Conservation (phyloP, 2,797 vertebrate genomes). For the Bryconaethiops microstoma region DNA sequence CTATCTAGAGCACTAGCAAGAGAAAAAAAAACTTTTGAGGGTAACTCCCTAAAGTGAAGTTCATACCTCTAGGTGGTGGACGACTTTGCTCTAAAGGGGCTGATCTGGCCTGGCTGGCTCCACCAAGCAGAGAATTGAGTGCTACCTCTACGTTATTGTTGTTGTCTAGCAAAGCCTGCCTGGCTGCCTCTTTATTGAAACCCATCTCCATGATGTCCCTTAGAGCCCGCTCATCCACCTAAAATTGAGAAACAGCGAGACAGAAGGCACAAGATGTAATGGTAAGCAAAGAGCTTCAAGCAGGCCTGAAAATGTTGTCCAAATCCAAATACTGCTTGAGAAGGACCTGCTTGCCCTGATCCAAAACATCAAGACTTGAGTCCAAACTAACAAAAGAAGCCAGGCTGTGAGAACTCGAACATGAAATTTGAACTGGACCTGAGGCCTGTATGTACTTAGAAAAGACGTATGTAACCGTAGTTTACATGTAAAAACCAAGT, state of each 20-base stretch:
- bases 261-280: neutral
- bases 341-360: no score
- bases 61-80: slow-evolving; percentile 86
- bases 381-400: no score
- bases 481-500: neutral
- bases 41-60: neutral
- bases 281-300: neutral
- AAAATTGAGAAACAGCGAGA: slow-evolving; percentile 26
- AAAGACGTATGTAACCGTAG: no score
- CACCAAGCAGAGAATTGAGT: slow-evolving; percentile 90
- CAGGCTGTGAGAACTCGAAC: no score
- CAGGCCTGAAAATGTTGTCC: no score
- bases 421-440: no score
- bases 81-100: slow-evolving; percentile 70
- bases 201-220: slow-evolving; percentile 99
- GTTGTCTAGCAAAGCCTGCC: slow-evolving; percentile 94
- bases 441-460: no score
- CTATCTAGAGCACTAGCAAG: neutral
- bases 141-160: slow-evolving; percentile 95
- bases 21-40: neutral
- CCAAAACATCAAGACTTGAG: no score
- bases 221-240: slow-evolving; percentile 96
- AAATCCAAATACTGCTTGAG: no score
- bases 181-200: slow-evolving; percentile 92
- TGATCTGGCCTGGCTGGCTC: slow-evolving; percentile 80